phyloP scores from a whole-genome alignment of 1,140 invertebrate genomes.

The Gryon sp. region DNA sequence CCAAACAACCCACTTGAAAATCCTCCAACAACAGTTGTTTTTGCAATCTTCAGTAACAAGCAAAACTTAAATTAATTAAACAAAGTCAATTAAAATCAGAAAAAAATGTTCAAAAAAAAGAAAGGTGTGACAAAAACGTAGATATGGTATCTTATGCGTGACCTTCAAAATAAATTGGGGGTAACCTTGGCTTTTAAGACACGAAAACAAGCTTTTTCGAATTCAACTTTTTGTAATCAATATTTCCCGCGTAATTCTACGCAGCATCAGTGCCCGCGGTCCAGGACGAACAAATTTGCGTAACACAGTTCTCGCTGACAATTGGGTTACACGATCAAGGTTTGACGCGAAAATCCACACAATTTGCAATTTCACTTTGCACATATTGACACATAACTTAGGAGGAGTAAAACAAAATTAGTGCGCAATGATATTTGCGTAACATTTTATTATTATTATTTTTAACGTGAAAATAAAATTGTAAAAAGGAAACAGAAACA shows the following conservation, averaged over 20 bases:
- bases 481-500: too few species aligned
- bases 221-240: constrained; percentile 44
- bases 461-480: too few species aligned
- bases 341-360: not conserved
- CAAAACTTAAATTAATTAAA: too few species aligned
- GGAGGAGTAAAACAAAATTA: not conserved
- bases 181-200: constrained; percentile 13
- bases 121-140: too few species aligned
- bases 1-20: not conserved
- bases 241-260: constrained; percentile 60
- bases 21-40: not conserved
- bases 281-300: constrained; percentile 48
- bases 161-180: constrained; percentile 12
- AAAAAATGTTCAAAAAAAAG: too few species aligned
- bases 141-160: too few species aligned
- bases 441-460: too few species aligned
- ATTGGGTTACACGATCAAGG: constrained; percentile 25
- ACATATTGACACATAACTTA: not conserved
- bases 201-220: constrained; percentile 7
- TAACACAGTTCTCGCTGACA: constrained; percentile 30
- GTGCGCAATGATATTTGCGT: too few species aligned
- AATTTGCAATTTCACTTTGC: not conserved
- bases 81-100: too few species aligned
- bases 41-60: too few species aligned
- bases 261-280: constrained; percentile 47